phyloP scores from a whole-genome alignment of 2,888 invertebrate genomes.

The Choristoneura rosaceana region DNA sequence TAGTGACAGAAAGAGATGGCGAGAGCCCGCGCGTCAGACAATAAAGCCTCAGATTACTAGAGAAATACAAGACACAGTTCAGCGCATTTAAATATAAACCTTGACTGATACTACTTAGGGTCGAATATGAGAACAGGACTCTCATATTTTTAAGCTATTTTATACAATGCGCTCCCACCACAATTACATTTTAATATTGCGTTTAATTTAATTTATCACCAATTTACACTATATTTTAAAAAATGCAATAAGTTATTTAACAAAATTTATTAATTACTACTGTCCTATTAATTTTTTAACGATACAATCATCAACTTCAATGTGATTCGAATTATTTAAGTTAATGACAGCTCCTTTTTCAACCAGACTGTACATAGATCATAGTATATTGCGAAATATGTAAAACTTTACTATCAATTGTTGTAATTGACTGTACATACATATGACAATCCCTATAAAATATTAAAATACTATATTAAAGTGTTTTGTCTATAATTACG shows the following conservation, averaged over 20 bases:
- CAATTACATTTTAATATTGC: not conserved
- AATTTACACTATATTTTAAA: not conserved
- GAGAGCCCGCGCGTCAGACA: no score
- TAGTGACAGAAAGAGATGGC: no score
- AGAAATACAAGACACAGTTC: no score
- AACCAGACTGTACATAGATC: not conserved
- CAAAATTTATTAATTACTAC: not conserved
- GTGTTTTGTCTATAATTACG: no score
- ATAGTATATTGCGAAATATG: not conserved
- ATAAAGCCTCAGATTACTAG: no score
- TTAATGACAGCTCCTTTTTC: not conserved
- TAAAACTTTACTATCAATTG: not conserved
- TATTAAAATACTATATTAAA: not conserved
- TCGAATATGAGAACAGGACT: not conserved
- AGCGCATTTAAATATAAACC: not conserved
- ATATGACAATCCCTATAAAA: not conserved
- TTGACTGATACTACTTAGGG: not conserved
- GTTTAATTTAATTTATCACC: not conserved
- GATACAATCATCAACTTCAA: not conserved
- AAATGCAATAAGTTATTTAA: not conserved
- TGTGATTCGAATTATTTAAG: not conserved
- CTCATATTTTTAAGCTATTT: not conserved
- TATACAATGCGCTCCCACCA: slow-evolving; percentile 8
- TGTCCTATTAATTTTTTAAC: not conserved
- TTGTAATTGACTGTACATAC: slow-evolving; percentile 1